Conservation (phyloP, 2,797 vertebrate genomes). For the Valencia hispanica region DNA sequence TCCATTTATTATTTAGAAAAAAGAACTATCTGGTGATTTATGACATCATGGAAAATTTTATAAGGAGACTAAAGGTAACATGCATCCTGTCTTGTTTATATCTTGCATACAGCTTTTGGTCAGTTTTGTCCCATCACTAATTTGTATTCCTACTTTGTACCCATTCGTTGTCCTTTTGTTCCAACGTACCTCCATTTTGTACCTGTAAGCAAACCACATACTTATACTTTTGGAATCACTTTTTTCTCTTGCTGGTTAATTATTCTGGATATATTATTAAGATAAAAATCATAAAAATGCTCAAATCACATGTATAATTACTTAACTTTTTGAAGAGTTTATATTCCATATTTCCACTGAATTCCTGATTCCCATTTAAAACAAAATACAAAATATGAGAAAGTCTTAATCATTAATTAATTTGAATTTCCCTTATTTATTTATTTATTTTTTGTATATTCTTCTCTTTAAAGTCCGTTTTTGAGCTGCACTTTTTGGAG, state of each 20-base stretch:
- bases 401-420: not conserved
- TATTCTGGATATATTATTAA: not conserved
- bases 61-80: not conserved
- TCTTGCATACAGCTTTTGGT: not conserved
- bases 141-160: not conserved
- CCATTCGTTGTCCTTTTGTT: not conserved
- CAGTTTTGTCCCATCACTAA: not conserved
- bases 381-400: not conserved
- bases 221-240: not conserved
- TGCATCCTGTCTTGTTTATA: too few species aligned
- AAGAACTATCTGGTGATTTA: not conserved
- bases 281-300: not conserved
- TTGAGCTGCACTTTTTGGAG: not conserved
- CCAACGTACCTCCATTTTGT: not conserved
- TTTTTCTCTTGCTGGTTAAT: not conserved
- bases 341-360: not conserved
- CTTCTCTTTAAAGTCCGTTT: not conserved
- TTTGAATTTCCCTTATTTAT: not conserved
- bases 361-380: not conserved
- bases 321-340: not conserved
- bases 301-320: not conserved
- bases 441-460: not conserved
- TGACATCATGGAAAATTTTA: not conserved
- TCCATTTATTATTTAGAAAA: not conserved
- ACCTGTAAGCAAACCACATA: not conserved